phyloP scores from a whole-genome alignment of 30 jellyfish, hydroid and myxozoan genomes.

The Chrysaora quinquecirrha region DNA sequence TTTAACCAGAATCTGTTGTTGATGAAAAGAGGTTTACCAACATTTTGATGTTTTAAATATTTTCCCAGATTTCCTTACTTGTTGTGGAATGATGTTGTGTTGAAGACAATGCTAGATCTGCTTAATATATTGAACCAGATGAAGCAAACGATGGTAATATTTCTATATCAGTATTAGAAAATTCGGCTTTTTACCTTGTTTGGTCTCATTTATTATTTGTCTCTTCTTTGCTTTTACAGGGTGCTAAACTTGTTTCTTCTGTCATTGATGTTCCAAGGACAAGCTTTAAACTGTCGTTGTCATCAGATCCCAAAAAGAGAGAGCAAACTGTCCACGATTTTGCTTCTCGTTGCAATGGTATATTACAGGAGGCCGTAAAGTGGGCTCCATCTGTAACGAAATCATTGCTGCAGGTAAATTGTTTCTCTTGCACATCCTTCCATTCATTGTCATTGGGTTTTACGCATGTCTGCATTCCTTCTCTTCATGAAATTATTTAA shows the following conservation, averaged over 20 bases:
- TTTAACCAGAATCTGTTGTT: no score
- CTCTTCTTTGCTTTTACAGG: no score
- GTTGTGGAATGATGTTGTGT: constrained; percentile 88
- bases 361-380: constrained; percentile 91
- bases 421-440: no score
- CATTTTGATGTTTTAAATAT: not conserved
- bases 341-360: constrained; percentile 86
- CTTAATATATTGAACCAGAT: constrained; percentile 58
- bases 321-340: constrained; percentile 88
- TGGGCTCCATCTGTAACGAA: constrained; percentile 93
- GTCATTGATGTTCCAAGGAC: constrained; percentile 80
- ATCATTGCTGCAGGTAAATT: constrained; percentile 85
- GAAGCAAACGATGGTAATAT: constrained; percentile 79
- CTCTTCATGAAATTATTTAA: no score
- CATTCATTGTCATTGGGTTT: no score
- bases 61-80: constrained; percentile 85
- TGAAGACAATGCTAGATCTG: constrained; percentile 94
- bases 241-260: constrained; percentile 59
- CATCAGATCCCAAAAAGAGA: constrained; percentile 77
- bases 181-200: no score
- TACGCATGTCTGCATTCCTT: no score
- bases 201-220: not conserved
- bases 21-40: no score
- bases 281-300: constrained; percentile 58
- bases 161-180: no score